Base-by-base conservation (phyloP, 1,140 invertebrate species). In the Pseudomyrmex pallidus region DNA sequence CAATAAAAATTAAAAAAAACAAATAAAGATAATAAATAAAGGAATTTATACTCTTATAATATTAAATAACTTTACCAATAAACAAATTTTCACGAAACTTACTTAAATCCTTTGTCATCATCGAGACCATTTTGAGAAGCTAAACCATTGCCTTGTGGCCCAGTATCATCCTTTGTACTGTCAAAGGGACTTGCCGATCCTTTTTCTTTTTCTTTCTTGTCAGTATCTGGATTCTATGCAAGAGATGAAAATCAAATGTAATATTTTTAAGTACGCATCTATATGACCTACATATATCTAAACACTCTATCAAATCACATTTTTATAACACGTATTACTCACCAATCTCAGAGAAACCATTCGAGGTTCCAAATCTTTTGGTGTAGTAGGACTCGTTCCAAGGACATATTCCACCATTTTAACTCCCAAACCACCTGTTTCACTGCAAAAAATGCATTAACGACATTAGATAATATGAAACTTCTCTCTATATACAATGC, bases 401-500 rank as follows among this genome's bases (percentile, higher is more conserved):
- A 99, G 95, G 61, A 99, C 98, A 92, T 99, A 99, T 94, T 99
- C 98, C n/a, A 99, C 98, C 98, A 99, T 99, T 95, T 99, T 99
- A 72, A 99, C 97, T 74, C 98, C 98, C 72, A 99, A 96, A 48
- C 98, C 98, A 74, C 97, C 96, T 83, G 97, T 97, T 88, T 97
- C 96, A 80, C 94, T 94, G 89, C 13, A 91, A 92, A 77, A 74
- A 20, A 70, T 73, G 62, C 22, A 76, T 57, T 13, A 77, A 72
- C 22, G 1, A 67, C 52, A 54, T 68, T n/a, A 17, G 2, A 22
- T 7, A 15, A 52, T 8, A 64, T 12, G 2, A 62, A 48, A 13
- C 9, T 61, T 22, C 1, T 62, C 15, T 8, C 5, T 35, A 35
- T 7, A 35, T 35, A 7, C 7, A 35, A 35, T 35, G 35, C 35